Base-by-base conservation (phyloP, 2,113 vertebrate genomes). In the Rafetus swinhoei region DNA sequence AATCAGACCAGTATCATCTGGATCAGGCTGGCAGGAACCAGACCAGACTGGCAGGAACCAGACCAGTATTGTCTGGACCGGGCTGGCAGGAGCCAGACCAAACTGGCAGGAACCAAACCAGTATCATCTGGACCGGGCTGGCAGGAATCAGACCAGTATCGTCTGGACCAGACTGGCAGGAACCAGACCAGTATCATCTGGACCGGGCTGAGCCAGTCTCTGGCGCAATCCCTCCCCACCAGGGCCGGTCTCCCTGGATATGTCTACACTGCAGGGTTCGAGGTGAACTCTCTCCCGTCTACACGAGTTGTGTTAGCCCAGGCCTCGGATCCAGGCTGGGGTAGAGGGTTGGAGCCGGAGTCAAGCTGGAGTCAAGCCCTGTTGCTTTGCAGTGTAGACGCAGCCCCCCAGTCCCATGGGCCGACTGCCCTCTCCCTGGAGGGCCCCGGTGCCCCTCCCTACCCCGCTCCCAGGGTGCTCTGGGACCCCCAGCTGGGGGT, bases 1-100 rank as follows among this genome's bases (percentile, higher is more conserved):
- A n/a, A 45, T 45, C 14, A 6, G 79, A 18, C 29, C 29, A 14
- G 29, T 3, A 16, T 15, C 29, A 3, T 29, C 62, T 16, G 14
- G 62, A 60, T 92, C 90, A 90, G 80, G 94, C 85, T 81, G 76
- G 79, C 55, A 85, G 90, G 93, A 89, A 80, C 39, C 39, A 45
- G 39, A 45, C 39, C 39, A 45, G 5, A 45, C 39, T 45, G 39
- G 39, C 39, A 45, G 39, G 39, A 45, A 45, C 5, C 39, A 45
- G 39, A 45, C 39, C 39, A 45, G 39, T 45, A 45, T 45, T 45
- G 39, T 45, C 39, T 45, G 39, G 39, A 45, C 39, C 39, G 5
- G 39, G 39, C 39, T 45, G 39, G 39, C 39, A 45, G 39, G 39
- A 45, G 5, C 39, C 39, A 45, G 39, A 45, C 39, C 39, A 45